Evolutionary conservation across 2,888 invertebrate genomes (phyloP).

Genomic region (Macaria notata): DNA sequence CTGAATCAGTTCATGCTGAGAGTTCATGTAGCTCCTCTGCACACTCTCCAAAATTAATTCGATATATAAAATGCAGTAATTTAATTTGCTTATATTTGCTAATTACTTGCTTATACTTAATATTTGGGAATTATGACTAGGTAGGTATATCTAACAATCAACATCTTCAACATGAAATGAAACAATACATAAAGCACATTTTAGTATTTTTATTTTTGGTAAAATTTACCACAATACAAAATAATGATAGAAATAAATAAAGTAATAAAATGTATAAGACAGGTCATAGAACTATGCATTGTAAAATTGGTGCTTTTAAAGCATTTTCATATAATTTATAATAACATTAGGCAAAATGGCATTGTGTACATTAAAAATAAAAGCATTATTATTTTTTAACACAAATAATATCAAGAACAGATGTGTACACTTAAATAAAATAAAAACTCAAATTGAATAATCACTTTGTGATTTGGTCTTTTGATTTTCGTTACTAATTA

Average conservation of each 20-base stretch:
- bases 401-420: slow-evolving; percentile 80
- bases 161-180: slow-evolving; percentile 53
- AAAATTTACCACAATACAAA: slow-evolving; percentile 82
- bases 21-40: too few relatives aligned
- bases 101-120: too few relatives aligned
- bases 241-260: slow-evolving; percentile 82
- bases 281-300: slow-evolving; percentile 81
- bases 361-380: slow-evolving; percentile 81
- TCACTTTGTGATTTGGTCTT: slow-evolving; percentile 80
- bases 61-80: too few relatives aligned
- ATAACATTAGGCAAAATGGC: slow-evolving; percentile 83
- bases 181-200: slow-evolving; percentile 78
- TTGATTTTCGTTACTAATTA: slow-evolving; percentile 48
- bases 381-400: slow-evolving; percentile 77
- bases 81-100: too few relatives aligned
- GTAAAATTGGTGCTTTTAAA: slow-evolving; percentile 82
- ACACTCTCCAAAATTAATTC: too few relatives aligned
- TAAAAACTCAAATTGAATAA: slow-evolving; percentile 61
- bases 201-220: slow-evolving; percentile 83
- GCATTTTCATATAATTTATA: slow-evolving; percentile 81
- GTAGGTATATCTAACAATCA: too few relatives aligned
- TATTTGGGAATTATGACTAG: too few relatives aligned
- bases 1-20: too few relatives aligned
- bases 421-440: slow-evolving; percentile 66
- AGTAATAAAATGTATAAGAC: slow-evolving; percentile 81